Conservation (phyloP, 2,113 vertebrate species). For the Suncus etruscus region DNA sequence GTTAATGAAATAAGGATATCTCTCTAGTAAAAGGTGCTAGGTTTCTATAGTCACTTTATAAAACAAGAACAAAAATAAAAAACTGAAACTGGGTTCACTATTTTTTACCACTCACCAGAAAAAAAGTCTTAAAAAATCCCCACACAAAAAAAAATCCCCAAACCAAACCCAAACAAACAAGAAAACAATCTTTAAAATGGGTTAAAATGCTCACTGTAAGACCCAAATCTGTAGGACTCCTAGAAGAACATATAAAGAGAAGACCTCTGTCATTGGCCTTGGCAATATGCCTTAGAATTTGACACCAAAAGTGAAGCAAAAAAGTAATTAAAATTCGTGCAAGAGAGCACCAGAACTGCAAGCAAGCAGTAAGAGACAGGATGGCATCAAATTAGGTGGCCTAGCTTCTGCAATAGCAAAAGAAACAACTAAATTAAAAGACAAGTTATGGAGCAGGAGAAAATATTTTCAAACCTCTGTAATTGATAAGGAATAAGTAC, state of each 20-base stretch:
- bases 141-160: too few species aligned
- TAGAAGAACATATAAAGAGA: neutral
- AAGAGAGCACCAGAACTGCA: too few species aligned
- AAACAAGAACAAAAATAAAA: neutral
- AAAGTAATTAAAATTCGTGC: too few species aligned
- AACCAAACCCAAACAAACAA: too few species aligned
- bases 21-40: neutral
- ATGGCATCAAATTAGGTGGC: neutral
- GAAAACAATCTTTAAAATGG: neutral
- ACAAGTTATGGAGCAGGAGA: too few species aligned
- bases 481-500: too few species aligned
- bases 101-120: neutral
- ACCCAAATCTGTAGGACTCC: neutral
- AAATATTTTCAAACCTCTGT: too few species aligned
- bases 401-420: neutral
- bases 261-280: neutral
- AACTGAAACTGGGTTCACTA: neutral
- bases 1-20: neutral
- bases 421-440: too few species aligned
- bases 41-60: neutral
- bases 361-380: too few species aligned
- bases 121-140: too few species aligned
- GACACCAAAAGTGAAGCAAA: too few species aligned
- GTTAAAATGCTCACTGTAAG: neutral
- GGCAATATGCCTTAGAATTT: too few species aligned